Evolutionary conservation across 2,113 vertebrate genomes (phyloP), one percentile per base, ranked within the genome.

Genomic region (Macquaria ambigua): DNA sequence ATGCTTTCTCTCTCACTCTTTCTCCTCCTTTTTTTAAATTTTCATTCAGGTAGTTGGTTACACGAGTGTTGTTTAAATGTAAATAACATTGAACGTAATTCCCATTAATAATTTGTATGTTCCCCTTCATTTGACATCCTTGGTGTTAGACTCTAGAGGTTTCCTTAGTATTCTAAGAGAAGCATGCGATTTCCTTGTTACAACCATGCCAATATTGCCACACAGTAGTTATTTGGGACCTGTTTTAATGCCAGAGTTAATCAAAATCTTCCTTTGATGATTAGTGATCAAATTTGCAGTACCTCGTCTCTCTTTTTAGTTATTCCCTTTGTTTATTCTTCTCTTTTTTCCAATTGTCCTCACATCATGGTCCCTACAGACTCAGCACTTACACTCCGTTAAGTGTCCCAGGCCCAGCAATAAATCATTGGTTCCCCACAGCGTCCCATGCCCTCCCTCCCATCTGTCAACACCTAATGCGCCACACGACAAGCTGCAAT

Each of bases 391-490:
- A 79, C 67, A 85, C 83, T 84, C 82, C 59, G 82, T 93, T 93
- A 93, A 93, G 90, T 88, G 82, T 86, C 90, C 80, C 82, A 83
- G 53, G 80, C 83, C 69, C 56, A 74, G 81, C 81, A 77, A 96
- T 95, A 95, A 92, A 95, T 96, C 95, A 95, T 86, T 84, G 80
- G 77, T 88, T 93, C 79, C 91, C 89, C 80, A 83, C 84, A 72
- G 93, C 76, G 61, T 91, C 86, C 81, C 76, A 46, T 79, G 79
- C 88, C 88, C 85, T 93, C 91, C 82, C 83, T 92, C 89, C 94
- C 93, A 95, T 95, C 94, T 95, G 94, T 95, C 95, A 96, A 89
- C 80, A 92, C 85, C 92, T 94, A 93, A 94, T 89, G 85, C 73
- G 70, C 83, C 88, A 70, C 87, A 83, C 88, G 82, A 91, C 93